Conservation (phyloP, 2,113 vertebrate genomes). For the Acanthisitta chloris region DNA sequence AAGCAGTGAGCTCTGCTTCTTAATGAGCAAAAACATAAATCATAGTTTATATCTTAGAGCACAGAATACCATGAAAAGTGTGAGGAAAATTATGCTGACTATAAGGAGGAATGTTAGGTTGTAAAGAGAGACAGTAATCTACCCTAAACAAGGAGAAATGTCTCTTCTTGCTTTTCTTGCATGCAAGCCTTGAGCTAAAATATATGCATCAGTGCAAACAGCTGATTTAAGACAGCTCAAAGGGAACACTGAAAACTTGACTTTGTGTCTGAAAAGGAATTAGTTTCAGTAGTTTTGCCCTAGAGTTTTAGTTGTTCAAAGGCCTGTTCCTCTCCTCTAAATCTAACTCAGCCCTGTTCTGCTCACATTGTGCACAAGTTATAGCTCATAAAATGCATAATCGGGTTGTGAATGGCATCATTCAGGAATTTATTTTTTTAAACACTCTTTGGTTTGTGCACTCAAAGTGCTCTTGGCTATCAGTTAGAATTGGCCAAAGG, state of each 20-base stretch:
- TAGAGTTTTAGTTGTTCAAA: neutral
- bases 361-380: neutral
- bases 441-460: neutral
- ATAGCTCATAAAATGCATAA: neutral
- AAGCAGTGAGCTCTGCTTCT: neutral
- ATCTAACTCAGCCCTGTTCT: neutral
- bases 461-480: neutral
- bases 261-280: neutral
- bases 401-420: neutral
- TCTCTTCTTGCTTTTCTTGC: neutral
- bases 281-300: neutral
- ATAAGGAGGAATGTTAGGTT: neutral
- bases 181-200: neutral
- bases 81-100: neutral
- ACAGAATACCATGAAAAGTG: neutral
- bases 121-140: neutral
- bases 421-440: neutral
- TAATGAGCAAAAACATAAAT: neutral
- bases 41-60: neutral
- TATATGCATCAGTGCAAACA: neutral
- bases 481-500: neutral
- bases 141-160: neutral
- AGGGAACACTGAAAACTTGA: neutral
- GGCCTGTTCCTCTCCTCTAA: neutral
- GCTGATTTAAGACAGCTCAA: neutral